Conservation (phyloP, 2,797 vertebrate species). For the Sphenopsis melanotis region DNA sequence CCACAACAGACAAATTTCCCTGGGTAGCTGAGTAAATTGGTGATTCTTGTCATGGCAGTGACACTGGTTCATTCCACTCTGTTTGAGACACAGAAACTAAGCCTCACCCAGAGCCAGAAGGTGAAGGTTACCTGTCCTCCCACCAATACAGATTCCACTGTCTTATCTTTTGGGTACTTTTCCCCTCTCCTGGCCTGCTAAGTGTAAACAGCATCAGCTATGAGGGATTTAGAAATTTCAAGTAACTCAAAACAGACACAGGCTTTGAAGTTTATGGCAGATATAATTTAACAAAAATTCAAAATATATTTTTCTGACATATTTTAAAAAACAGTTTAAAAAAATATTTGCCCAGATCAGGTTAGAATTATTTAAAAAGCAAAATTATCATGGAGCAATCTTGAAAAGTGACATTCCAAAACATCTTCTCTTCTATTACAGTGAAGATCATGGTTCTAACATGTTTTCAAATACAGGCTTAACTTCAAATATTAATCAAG, state of each 20-base stretch:
- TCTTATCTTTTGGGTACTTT: background rate
- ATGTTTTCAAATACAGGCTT: background rate
- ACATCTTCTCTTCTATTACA: background rate
- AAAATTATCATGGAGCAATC: background rate
- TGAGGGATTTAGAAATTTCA: background rate
- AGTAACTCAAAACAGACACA: background rate
- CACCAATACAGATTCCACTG: background rate
- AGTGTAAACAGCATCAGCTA: background rate
- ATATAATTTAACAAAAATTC: background rate
- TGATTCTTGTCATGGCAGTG: background rate
- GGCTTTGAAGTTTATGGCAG: background rate
- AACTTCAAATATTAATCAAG: background rate
- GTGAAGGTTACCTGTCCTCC: background rate
- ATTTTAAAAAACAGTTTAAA: background rate
- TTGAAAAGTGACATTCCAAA: background rate
- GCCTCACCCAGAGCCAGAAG: background rate
- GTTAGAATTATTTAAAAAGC: background rate
- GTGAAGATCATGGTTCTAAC: background rate
- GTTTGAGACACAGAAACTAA: background rate
- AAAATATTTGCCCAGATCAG: background rate
- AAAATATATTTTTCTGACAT: conserved; percentile 5
- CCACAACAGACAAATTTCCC: background rate
- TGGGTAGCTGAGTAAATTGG: background rate
- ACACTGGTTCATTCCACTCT: background rate
- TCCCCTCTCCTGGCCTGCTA: background rate